Percentiles rank a stretch among this genome's conserved stretches.
Evolutionary conservation across 2,797 vertebrate species (phyloP).

Genomic region (Labroides dimidiatus): DNA sequence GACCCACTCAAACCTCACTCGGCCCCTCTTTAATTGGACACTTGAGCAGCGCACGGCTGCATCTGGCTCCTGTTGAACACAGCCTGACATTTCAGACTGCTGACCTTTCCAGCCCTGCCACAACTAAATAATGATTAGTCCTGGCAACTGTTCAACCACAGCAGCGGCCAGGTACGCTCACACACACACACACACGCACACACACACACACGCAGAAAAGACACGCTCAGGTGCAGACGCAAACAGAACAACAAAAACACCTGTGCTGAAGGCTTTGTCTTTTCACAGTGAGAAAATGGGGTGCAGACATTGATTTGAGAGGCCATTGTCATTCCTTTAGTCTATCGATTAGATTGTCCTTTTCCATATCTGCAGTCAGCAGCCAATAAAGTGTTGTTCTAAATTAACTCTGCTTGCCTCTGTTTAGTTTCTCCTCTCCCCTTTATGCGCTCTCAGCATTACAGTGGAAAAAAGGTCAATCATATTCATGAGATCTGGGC

Average conservation of each 20-base stretch:
- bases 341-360: constrained; percentile 94
- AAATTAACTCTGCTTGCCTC: constrained; percentile 94
- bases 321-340: constrained; percentile 93
- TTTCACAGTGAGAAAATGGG: constrained; percentile 92
- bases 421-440: constrained; percentile 84
- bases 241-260: constrained; percentile 66
- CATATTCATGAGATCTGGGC: constrained; percentile 94
- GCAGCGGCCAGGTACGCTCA: constrained; percentile 77
- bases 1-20: constrained; percentile 83
- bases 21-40: constrained; percentile 98
- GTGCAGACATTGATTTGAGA: constrained; percentile 93
- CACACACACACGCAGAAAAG: constrained; percentile 41
- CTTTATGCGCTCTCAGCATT: constrained; percentile 81
- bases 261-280: constrained; percentile 72
- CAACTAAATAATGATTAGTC: constrained; percentile 98
- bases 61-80: constrained; percentile 92
- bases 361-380: constrained; percentile 93
- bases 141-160: constrained; percentile 93
- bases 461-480: constrained; percentile 96
- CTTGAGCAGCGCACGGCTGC: constrained; percentile 87
- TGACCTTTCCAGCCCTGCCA: constrained; percentile 97
- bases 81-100: constrained; percentile 99
- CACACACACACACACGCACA: constrained; percentile 68
- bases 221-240: constrained; percentile 38
- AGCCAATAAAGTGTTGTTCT: constrained; percentile 91